These are phyloP conservation scores for Tetraodon nigroviridis DNA, from an alignment of 2,113 vertebrate genomes.

Conservation along the genomic window DNA sequence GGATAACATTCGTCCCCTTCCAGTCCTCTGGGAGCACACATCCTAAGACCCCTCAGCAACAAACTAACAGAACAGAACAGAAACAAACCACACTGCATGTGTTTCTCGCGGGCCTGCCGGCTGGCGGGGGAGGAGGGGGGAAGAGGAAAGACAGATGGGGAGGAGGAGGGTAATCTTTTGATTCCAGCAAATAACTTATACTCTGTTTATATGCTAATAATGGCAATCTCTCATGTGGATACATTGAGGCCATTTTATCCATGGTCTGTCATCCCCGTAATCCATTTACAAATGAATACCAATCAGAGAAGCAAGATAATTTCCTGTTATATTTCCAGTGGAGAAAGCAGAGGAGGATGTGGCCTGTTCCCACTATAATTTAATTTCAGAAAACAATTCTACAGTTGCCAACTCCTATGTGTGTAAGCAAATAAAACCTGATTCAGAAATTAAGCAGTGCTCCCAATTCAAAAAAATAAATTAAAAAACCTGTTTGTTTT, in stretches of 20 bases:
- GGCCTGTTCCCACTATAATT: conserved; percentile 45
- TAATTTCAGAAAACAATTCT: conserved; percentile 28
- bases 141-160: not conserved
- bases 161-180: not conserved
- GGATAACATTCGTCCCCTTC: conserved; percentile 88
- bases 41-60: conserved; percentile 84
- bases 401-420: conserved; percentile 4
- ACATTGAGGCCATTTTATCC: conserved; percentile 22
- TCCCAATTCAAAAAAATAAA: too few relatives aligned
- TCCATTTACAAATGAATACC: conserved; percentile 56
- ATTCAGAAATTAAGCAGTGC: not conserved
- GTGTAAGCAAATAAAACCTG: not conserved
- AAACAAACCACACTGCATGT: conserved; percentile 80
- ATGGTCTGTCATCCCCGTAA: conserved; percentile 49
- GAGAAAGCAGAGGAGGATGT: conserved; percentile 47
- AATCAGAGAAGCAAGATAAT: conserved; percentile 46
- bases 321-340: conserved; percentile 46
- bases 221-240: conserved; percentile 11
- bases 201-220: conserved; percentile 14
- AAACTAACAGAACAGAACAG: conserved; percentile 89
- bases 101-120: conserved; percentile 83
- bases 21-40: conserved; percentile 85
- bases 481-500: too few relatives aligned
- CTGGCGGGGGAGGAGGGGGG: conserved; percentile 15
- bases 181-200: conserved; percentile 15